phyloP scores from a whole-genome alignment of 1,140 invertebrate species.

The Bombus confusus region DNA sequence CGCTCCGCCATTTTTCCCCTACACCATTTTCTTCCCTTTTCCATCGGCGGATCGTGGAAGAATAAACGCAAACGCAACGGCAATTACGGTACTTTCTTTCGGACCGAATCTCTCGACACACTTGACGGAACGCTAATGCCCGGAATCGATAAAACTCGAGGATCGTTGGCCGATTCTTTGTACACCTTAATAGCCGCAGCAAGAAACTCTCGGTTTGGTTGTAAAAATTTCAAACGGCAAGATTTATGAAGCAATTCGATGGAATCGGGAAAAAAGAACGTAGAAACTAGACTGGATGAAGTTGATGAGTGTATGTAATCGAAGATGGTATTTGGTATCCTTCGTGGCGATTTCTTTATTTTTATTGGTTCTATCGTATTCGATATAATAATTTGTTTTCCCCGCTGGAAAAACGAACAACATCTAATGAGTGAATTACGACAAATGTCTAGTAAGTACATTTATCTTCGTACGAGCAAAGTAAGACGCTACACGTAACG shows the following conservation, averaged over 20 bases:
- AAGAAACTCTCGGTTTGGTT: not conserved
- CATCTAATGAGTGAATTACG: too few species aligned
- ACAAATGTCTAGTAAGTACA: too few species aligned
- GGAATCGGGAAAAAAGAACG: not conserved
- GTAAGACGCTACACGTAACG: too few species aligned
- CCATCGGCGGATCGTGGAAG: not conserved
- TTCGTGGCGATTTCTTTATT: not conserved
- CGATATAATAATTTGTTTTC: not conserved
- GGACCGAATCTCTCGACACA: slow-evolving; percentile 40
- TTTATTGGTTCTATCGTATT: not conserved
- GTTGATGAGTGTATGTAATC: not conserved
- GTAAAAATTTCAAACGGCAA: not conserved
- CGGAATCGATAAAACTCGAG: slow-evolving; percentile 36
- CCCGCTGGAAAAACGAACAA: too few species aligned
- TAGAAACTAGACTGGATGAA: not conserved
- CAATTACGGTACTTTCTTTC: slow-evolving; percentile 48
- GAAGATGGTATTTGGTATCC: not conserved
- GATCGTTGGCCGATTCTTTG: slow-evolving; percentile 12
- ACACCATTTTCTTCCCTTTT: slow-evolving; percentile 23
- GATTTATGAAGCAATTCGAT: not conserved
- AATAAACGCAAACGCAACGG: slow-evolving; percentile 21
- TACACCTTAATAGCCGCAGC: not conserved
- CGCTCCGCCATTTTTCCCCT: slow-evolving; percentile 21
- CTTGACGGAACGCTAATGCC: slow-evolving; percentile 34
- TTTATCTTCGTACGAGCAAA: too few species aligned